Evolutionary conservation across 2,888 invertebrate species (phyloP).

Genomic region (Agonum fuliginosum): DNA sequence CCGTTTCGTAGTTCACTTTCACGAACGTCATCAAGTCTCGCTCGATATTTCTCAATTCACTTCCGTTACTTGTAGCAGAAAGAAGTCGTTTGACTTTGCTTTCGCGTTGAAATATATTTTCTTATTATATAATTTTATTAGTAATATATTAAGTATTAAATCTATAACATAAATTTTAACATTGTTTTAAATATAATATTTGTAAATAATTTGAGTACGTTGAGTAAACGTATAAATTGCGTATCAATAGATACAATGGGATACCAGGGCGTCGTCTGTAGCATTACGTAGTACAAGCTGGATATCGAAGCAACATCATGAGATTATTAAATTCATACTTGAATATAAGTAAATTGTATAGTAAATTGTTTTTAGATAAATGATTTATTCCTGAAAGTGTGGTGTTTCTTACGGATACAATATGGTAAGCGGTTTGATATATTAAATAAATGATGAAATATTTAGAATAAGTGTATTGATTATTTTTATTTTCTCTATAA

Average conservation of each 20-base stretch:
- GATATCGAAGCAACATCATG: slow-evolving; percentile 18
- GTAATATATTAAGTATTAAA: slow-evolving; percentile 41
- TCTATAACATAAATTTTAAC: slow-evolving; percentile 48
- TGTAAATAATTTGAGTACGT: slow-evolving; percentile 37
- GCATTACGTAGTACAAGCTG: slow-evolving; percentile 27
- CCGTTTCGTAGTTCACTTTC: background rate
- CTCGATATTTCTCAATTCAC: slow-evolving; percentile 42
- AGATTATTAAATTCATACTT: slow-evolving; percentile 47
- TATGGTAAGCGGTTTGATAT: slow-evolving; percentile 59
- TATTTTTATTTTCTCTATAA: slow-evolving; percentile 13
- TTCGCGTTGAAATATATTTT: slow-evolving; percentile 54
- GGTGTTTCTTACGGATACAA: slow-evolving; percentile 54
- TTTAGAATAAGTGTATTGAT: slow-evolving; percentile 29
- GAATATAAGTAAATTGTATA: slow-evolving; percentile 46
- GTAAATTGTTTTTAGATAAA: slow-evolving; percentile 59
- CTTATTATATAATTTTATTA: slow-evolving; percentile 59
- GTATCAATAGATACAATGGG: slow-evolving; percentile 56
- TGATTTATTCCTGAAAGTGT: slow-evolving; percentile 53
- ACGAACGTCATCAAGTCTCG: background rate
- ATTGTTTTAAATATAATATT: slow-evolving; percentile 57
- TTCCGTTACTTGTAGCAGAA: slow-evolving; percentile 54
- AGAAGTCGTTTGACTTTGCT: slow-evolving; percentile 52
- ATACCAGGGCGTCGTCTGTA: slow-evolving; percentile 52
- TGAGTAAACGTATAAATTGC: slow-evolving; percentile 53
- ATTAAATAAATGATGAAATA: slow-evolving; percentile 44